phyloP scores from a whole-genome alignment of 2,888 invertebrate genomes.

The Microdon myrmicae region DNA sequence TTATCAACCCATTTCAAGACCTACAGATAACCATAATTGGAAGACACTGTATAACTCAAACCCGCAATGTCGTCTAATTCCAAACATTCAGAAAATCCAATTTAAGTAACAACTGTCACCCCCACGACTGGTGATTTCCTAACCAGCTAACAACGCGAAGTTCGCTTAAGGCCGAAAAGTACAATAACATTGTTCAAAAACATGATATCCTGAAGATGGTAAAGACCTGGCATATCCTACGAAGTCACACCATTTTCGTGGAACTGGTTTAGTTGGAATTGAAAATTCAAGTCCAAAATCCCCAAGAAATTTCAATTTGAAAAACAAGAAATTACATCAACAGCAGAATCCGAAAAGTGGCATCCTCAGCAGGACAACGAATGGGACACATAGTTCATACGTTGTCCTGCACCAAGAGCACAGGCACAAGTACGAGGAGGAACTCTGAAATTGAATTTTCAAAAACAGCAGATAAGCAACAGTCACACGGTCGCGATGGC shows the following conservation, averaged over 20 bases:
- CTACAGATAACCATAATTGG: too few relatives aligned
- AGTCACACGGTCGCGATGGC: constrained; percentile 3
- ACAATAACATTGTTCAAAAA: constrained; percentile 15
- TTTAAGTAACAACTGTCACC: constrained; percentile 3
- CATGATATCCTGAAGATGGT: constrained; percentile 9
- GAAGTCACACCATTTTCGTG: too few relatives aligned
- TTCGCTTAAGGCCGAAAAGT: constrained; percentile 3
- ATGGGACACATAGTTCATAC: constrained; percentile 4
- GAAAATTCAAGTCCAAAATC: constrained; percentile 8
- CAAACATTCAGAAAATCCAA: not conserved
- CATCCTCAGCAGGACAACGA: constrained; percentile 22
- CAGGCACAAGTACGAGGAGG: constrained; percentile 8
- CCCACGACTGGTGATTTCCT: not conserved
- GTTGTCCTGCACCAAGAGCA: not conserved
- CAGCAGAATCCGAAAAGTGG: constrained; percentile 17
- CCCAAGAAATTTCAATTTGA: constrained; percentile 5
- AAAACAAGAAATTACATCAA: constrained; percentile 17
- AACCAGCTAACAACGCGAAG: constrained; percentile 2
- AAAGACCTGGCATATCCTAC: not conserved
- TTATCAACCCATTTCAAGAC: too few relatives aligned
- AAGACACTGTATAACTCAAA: too few relatives aligned
- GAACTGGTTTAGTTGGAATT: too few relatives aligned
- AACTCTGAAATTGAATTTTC: constrained; percentile 43
- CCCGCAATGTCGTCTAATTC: constrained; percentile 3
- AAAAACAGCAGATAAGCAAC: constrained; percentile 18